Evolutionary conservation across 2,888 invertebrate species (phyloP).

Genomic region (Blomia tropicalis): DNA sequence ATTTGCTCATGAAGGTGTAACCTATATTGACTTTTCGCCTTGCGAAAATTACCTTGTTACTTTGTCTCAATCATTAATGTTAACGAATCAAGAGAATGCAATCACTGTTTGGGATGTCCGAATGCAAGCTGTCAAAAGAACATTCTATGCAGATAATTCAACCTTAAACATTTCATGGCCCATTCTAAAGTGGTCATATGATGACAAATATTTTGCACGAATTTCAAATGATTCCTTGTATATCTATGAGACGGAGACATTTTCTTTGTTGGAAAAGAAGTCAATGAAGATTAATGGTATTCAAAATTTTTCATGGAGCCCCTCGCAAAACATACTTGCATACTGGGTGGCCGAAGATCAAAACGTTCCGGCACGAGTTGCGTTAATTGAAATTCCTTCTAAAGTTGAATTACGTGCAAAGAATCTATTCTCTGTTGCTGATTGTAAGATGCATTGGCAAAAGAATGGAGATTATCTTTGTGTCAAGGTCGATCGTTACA

Average conservation of each 20-base stretch:
- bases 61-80: conserved; percentile 60
- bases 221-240: conserved; percentile 64
- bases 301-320: conserved; percentile 93
- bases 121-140: conserved; percentile 78
- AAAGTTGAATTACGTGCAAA: conserved; percentile 75
- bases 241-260: conserved; percentile 91
- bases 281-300: conserved; percentile 55
- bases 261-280: conserved; percentile 81
- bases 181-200: conserved; percentile 90
- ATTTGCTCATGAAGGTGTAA: conserved; percentile 67
- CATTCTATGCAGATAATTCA: conserved; percentile 61
- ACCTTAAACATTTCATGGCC: conserved; percentile 61
- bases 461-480: conserved; percentile 92
- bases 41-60: conserved; percentile 84
- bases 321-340: conserved; percentile 83
- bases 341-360: conserved; percentile 93
- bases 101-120: conserved; percentile 88
- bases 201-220: conserved; percentile 83
- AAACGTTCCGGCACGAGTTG: conserved; percentile 86
- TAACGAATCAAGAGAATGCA: conserved; percentile 54
- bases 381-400: conserved; percentile 73
- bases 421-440: conserved; percentile 91
- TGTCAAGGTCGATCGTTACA: conserved; percentile 75
- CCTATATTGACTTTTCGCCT: conserved; percentile 92
- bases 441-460: conserved; percentile 98